Evolutionary conservation across 2,797 vertebrate species (phyloP).

Genomic region (Delichon dasypus): DNA sequence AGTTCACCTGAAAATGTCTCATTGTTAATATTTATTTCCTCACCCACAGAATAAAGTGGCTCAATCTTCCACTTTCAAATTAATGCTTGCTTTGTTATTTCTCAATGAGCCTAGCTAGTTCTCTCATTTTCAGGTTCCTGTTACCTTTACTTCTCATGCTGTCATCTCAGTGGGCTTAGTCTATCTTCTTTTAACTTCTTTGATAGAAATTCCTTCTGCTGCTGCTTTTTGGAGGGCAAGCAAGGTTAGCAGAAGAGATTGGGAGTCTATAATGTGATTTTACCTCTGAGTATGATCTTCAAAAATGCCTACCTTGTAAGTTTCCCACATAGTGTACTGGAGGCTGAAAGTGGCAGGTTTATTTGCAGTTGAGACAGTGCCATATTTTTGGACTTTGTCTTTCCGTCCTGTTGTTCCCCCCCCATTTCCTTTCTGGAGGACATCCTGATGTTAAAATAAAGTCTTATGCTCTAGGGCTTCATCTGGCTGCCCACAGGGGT

Average conservation of each 20-base stretch:
- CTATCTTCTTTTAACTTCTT: neutral
- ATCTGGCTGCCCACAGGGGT: neutral
- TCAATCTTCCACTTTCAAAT: neutral
- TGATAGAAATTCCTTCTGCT: neutral
- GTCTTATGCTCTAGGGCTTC: neutral
- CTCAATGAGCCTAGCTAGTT: neutral
- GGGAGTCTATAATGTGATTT: neutral
- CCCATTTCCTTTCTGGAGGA: constrained; percentile 23
- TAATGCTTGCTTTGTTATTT: neutral
- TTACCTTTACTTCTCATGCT: neutral
- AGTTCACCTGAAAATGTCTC: neutral
- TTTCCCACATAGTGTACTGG: neutral
- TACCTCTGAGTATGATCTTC: neutral
- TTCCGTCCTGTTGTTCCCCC: neutral
- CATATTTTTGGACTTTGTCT: neutral
- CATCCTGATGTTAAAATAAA: neutral
- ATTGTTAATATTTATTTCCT: neutral
- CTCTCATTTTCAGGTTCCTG: neutral
- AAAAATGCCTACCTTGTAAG: neutral
- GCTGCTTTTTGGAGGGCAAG: neutral
- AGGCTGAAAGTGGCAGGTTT: neutral
- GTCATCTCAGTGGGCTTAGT: neutral
- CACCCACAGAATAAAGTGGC: neutral
- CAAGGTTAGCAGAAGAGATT: neutral
- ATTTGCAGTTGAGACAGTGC: neutral